Percentiles rank a stretch among this genome's conserved stretches.
phyloP scores from a whole-genome alignment of 2,888 invertebrate species.

The Drosophila kuntzei region DNA sequence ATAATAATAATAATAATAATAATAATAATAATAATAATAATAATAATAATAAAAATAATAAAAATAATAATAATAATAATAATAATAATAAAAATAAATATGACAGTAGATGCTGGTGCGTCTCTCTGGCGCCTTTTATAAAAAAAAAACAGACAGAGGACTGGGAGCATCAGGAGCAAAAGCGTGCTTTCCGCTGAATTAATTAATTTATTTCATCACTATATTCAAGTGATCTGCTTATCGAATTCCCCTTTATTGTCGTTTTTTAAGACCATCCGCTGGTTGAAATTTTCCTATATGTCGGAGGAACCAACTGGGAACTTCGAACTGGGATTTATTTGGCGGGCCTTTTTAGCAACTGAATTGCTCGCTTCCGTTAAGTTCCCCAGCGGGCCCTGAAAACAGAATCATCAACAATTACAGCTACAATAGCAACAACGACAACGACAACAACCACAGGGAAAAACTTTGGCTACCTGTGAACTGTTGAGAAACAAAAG shows the following conservation, averaged over 20 bases:
- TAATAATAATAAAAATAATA: too few species aligned
- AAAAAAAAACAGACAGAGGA: too few species aligned
- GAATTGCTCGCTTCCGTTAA: slow-evolving; percentile 80
- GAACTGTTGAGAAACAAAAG: slow-evolving; percentile 59
- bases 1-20: too few species aligned
- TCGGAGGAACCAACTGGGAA: slow-evolving; percentile 34
- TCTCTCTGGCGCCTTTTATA: too few species aligned
- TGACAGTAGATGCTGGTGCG: too few species aligned
- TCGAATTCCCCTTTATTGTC: slow-evolving; percentile 7
- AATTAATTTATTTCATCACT: background rate
- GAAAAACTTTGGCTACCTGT: slow-evolving; percentile 61
- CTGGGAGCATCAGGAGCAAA: too few species aligned
- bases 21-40: too few species aligned
- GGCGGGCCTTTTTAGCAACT: slow-evolving; percentile 73
- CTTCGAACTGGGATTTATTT: slow-evolving; percentile 46
- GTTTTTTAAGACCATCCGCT: background rate
- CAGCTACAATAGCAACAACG: background rate
- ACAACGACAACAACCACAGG: background rate
- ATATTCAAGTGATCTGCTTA: slow-evolving; percentile 11
- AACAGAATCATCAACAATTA: slow-evolving; percentile 26
- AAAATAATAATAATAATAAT: too few species aligned
- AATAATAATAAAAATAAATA: too few species aligned
- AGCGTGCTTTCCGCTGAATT: background rate
- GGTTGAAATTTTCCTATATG: background rate
- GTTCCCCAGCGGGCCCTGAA: slow-evolving; percentile 67